Evolutionary conservation across 2,797 vertebrate genomes (phyloP), one percentile per base, ranked within the genome.

Genomic region (Brachyrhaphis roseni): DNA sequence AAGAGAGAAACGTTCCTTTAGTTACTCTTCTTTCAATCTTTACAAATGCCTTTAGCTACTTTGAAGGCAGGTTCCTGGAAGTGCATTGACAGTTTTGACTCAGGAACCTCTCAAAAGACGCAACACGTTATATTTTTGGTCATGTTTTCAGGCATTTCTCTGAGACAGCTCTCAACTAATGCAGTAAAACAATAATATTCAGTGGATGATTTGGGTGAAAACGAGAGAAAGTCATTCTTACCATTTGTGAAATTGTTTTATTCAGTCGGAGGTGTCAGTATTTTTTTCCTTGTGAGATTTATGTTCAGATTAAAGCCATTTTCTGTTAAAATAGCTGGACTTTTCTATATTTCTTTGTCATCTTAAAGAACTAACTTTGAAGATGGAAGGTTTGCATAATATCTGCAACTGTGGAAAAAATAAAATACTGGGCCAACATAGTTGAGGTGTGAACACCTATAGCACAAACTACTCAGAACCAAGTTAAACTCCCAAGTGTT

Each of bases 361-460:
- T 51, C 15, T 62, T 62, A 16, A 62, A 16, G 57, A 18, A 18
- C n/a, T 62, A 62, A 62, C 6, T 62, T 16, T 62, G 28, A 62
- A 62, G 57, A 31, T 7, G 13, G 6, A 59, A 62, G 57, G 28
- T 34, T 34, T 62, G 59, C 31, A 0, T 15, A 62, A 34, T 1
- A 34, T 34, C 15, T 62, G 28, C 59, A 34, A 62, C 55, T 59
- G 12, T 13, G 11, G 55, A 1, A 6, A 13, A 13, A 68, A 87
- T 72, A 74, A 79, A 49, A 28, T 75, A 81, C 66, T 5, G 0
- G 16, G 66, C 47, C 76, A 83, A 83, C 51, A 81, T 74, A 83
- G 57, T 1, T 0, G 77, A 90, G 82, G 88, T 87, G 84, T 47
- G 81, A 88, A 82, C 73, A 77, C 85, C 72, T 77, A 43, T 45